A percentile compares a stretch with the other conserved stretches of the same genome.
These are phyloP conservation scores for Acanthaster planci DNA, from an alignment of 35 echinoderm and acorn worm species.

Conservation along the genomic window DNA sequence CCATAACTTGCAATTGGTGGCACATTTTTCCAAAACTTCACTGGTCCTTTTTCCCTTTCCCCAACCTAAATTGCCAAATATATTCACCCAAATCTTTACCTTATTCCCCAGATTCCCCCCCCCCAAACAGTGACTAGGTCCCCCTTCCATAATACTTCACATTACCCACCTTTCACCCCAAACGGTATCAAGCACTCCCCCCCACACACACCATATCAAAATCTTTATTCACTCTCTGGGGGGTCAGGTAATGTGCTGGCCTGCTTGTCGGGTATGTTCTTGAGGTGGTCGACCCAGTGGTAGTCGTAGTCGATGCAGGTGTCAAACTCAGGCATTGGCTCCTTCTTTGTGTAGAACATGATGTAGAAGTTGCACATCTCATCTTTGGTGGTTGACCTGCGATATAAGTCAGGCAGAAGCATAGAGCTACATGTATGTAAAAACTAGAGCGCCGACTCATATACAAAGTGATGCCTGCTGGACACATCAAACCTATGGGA, in stretches of 20 bases:
- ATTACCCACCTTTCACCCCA: no score
- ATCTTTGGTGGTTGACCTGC: constrained; percentile 71
- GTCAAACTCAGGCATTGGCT: constrained; percentile 44
- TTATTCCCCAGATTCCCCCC: neutral
- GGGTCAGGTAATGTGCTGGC: constrained; percentile 65
- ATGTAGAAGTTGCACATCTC: constrained; percentile 99
- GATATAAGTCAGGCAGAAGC: neutral
- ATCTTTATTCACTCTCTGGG: neutral
- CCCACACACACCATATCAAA: neutral
- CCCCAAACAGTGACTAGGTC: no score
- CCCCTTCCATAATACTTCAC: no score
- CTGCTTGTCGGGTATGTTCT: constrained; percentile 81
- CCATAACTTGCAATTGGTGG: no score
- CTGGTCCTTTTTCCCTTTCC: no score
- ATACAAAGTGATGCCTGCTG: no score
- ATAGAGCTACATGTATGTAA: no score
- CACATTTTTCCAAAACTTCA: no score
- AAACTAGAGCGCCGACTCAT: no score
- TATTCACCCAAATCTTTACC: no score
- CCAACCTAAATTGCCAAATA: no score
- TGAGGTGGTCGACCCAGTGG: constrained; percentile 67
- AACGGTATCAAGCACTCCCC: neutral
- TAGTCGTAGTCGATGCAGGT: constrained; percentile 57
- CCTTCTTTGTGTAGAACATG: constrained; percentile 87
- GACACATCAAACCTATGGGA: no score